phyloP scores from a whole-genome alignment of 2,797 vertebrate genomes.

The Enteromius radiatus region DNA sequence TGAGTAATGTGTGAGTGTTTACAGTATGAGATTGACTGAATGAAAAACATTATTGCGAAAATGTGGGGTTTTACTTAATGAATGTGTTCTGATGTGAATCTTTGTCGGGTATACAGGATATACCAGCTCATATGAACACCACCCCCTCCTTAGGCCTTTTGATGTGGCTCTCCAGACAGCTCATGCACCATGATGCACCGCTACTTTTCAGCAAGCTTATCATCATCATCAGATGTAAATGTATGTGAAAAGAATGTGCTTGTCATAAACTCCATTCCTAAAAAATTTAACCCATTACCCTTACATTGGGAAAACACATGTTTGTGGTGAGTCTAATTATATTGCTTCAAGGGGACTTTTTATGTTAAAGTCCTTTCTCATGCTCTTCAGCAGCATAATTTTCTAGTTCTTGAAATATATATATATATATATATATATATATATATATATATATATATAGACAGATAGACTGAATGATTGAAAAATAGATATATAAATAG shows the following conservation, averaged over 20 bases:
- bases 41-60: not conserved
- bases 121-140: not conserved
- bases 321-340: not conserved
- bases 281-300: conserved; percentile 1
- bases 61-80: not conserved
- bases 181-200: conserved; percentile 29
- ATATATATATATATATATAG: not conserved
- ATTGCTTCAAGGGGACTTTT: not conserved
- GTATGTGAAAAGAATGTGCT: not conserved
- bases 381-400: not conserved
- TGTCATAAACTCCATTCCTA: conserved; percentile 14
- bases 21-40: not conserved
- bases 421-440: not conserved
- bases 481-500: not conserved
- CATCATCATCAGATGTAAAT: not conserved
- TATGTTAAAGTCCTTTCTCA: not conserved
- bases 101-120: conserved; percentile 12
- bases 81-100: not conserved
- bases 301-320: not conserved
- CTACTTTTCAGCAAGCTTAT: conserved; percentile 4
- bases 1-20: not conserved
- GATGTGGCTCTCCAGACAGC: conserved; percentile 46
- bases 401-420: not conserved
- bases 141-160: conserved; percentile 1
- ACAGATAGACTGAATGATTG: not conserved